Evolutionary conservation across 35 echinoderm and acorn worm genomes (phyloP), one percentile per base, ranked within the genome.

Genomic region (Apostichopus japonicus): DNA sequence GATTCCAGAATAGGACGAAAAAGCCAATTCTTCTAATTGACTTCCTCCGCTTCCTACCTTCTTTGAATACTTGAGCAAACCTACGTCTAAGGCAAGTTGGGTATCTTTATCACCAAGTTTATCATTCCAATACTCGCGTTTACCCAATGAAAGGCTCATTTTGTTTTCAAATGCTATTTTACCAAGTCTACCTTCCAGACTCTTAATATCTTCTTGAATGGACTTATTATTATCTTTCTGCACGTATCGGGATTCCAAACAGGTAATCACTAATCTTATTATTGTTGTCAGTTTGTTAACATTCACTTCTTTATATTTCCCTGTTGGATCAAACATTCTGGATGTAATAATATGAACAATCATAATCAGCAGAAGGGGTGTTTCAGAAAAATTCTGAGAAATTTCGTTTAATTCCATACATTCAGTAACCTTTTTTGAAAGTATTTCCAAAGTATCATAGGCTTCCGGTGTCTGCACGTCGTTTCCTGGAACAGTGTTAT

Each of bases 191-290:
- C 14, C 54, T 59, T 84, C 81, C 3, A 84, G 51, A 5, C 22
- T 23, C 21, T 55, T 55, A 21, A 84, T 57, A 57, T 84, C 57
- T 19, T 16, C 54, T 84, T 57, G 53, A 15, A 84, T n/a, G 17
- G 53, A 57, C 13, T 55, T 6, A 6, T 84, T 23, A n/a, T 89
- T 5, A 27, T 5, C 25, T 27, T 87, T 87, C 55, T 87, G 83
- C 83, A 56, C 55, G 54, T 87, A 87, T 61, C 83, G 17, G n/a
- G 83, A 87, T 87, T 87, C 83, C 55, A 87, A 56, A 24, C 83
- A 87, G 1, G 83, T 87, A 24, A 87, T 87, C 4, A 87, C 51
- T 2, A 56, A 11, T 5, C 59, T 52, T 87, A 87, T 65, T 61
- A 87, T 17, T 10, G 83, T 87, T 23, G 83, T 55, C 9, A 87